Base-by-base conservation (phyloP, 2,113 vertebrate genomes). In the Gallinago paraguaiae region DNA sequence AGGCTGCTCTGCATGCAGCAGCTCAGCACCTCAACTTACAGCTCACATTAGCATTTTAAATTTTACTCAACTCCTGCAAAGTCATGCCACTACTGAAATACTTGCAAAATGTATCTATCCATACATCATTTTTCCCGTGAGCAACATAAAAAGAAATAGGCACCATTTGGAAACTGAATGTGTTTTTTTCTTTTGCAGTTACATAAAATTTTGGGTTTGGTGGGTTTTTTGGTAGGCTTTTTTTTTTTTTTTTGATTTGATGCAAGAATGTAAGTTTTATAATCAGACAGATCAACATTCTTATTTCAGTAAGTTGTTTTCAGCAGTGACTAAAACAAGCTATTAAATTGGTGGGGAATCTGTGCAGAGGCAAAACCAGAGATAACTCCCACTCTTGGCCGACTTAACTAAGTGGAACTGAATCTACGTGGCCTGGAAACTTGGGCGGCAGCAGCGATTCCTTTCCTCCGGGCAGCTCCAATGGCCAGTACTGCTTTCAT, bases 381-480 rank as follows among this genome's bases (percentile, higher is more conserved):
- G 25, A 17, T 7, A 74, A 84, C 41, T 20, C 20, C 22, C 13
- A 3, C 7, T 20, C 15, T 3, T 43, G 35, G 56, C 61, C 30
- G 61, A 61, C n/a, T 70, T 31, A 43, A 7, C 9, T 6, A 20
- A 71, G 61, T 7, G 33, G 37, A 67, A 43, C 8, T 17, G 46
- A 80, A 31, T 28, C 37, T 18, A 5, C 18, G 41, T 13, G 7
- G 31, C 41, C 76, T 59, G 31, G 41, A 48, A 80, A 48, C 1
- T 0, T 1, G 13, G 31, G 54, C 5, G 4, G 43, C 41, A 45
- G 64, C 46, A 61, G 37, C 0, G 0, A 57, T 12, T 75, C 46
- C 35, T 53, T 33, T 37, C 53, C 50, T 22, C 33, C 13, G 2
- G 63, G 54, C 50, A 53, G 50, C 56, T 61, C 56, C 37, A 8